Evolutionary conservation across 2,888 invertebrate genomes (phyloP), one percentile per base, ranked within the genome.

Genomic region (Ceratothoa steindachneri): DNA sequence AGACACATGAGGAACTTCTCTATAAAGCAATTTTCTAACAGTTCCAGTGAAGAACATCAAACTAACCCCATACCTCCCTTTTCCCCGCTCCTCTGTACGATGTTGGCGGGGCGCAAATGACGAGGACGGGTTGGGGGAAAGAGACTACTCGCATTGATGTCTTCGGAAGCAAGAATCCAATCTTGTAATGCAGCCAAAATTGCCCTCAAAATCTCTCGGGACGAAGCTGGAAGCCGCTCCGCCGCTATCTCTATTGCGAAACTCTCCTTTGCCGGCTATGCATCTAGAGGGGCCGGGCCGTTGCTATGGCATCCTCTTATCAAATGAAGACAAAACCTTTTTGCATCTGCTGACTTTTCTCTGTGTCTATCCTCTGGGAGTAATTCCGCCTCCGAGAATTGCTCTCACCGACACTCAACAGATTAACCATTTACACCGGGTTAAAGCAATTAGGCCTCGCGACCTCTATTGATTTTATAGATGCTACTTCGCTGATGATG

Each of bases 401-500:
- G 60, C 60, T 24, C n/a, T 60, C 60, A 12, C 24, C 60, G 27
- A 60, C 60, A 60, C 60, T 60, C 24, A 60, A 60, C 19, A 60
- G 60, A 60, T 60, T 60, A 60, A 60, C 60, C n/a, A 60, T 60
- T 60, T 60, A 60, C 60, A 24, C 24, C 12, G 60, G 60, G 60
- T 60, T 60, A 60, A 51, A 60, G 60, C 60, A 60, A 60, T 60
- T 60, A 60, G 60, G 60, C 60, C 24, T 60, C 12, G 22, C n/a
- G 27, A 24, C 22, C n/a, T 60, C 24, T 60, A 60, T 60, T 60
- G 60, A 60, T 60, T 60, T 41, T 41, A 5, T 41, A 5, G 41
- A 41, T 41, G 7, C 41, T 15, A 9, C 15, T 41, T 41, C 15
- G 15, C 15, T 41, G 41, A 5, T 41, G 41, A 5, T 41, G 15